A percentile compares a stretch with the other conserved stretches of the same genome.
Evolutionary conservation across 2,113 vertebrate genomes (phyloP).

Genomic region (Nyctereutes procyonoides): DNA sequence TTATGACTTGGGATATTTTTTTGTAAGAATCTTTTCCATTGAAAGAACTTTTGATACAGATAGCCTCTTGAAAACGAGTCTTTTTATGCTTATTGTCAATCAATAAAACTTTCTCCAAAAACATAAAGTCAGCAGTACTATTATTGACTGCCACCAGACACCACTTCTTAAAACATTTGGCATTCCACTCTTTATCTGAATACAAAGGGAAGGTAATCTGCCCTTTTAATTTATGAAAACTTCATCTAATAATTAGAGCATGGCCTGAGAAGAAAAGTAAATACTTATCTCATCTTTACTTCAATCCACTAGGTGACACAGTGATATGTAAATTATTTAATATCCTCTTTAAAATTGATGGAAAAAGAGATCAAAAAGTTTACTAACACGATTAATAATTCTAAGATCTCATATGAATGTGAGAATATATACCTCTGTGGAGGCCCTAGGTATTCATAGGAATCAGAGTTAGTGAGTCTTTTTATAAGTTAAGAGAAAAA

Average conservation of each 20-base stretch:
- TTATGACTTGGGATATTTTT: not conserved
- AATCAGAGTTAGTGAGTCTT: slow-evolving; percentile 26
- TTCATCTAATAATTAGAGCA: slow-evolving; percentile 12
- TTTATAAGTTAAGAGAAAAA: slow-evolving; percentile 23
- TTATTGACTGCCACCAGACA: not conserved
- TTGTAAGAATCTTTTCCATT: not conserved
- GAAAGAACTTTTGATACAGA: not conserved
- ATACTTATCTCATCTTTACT: not conserved
- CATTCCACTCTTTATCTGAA: not conserved
- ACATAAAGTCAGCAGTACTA: not conserved
- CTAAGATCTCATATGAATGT: not conserved
- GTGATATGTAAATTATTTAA: not conserved
- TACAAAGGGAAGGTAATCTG: not conserved
- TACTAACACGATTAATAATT: slow-evolving; percentile 28
- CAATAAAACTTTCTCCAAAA: not conserved
- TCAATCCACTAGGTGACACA: not conserved
- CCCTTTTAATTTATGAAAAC: slow-evolving; percentile 6
- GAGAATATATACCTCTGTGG: not conserved
- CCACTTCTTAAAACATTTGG: not conserved
- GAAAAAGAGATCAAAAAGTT: not conserved
- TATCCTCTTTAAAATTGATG: slow-evolving; percentile 40
- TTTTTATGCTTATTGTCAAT: not conserved
- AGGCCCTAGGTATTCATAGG: not conserved
- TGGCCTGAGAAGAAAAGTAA: slow-evolving; percentile 8
- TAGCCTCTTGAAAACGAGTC: not conserved